Evolutionary conservation across 92 coral and sea anemone species (phyloP).

Genomic region (Parazoanthus atlanticus): DNA sequence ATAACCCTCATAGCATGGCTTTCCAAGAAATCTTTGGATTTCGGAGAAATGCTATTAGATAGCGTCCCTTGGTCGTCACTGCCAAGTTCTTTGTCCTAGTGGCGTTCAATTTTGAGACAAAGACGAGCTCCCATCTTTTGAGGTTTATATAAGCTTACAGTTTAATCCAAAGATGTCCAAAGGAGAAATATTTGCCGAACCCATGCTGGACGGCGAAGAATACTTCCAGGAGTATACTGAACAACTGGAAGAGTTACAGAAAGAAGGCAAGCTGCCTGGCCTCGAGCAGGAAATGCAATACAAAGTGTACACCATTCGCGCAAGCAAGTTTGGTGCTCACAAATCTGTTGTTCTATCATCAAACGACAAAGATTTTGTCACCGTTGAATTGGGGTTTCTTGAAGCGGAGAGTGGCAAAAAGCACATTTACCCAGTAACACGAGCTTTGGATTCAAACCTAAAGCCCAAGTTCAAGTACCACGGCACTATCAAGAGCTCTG

Average conservation of each 20-base stretch:
- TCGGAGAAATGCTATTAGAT: too few species aligned
- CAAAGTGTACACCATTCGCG: conserved; percentile 59
- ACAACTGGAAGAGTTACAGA: too few species aligned
- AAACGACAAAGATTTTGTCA: conserved; percentile 51
- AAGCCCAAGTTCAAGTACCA: conserved; percentile 47
- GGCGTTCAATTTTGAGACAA: too few species aligned
- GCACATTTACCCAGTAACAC: conserved; percentile 55
- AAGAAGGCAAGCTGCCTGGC: conserved; percentile 42
- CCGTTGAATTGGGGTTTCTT: conserved; percentile 62
- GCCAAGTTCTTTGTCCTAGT: too few species aligned
- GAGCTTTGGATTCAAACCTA: not conserved
- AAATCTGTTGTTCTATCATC: conserved; percentile 64
- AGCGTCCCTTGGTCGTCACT: too few species aligned
- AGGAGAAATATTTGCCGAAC: too few species aligned
- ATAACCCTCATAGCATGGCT: too few species aligned
- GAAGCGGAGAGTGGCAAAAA: conserved; percentile 22
- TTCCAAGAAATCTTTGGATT: too few species aligned
- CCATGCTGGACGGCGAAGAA: not conserved
- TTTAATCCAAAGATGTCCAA: too few species aligned
- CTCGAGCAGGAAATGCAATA: conserved; percentile 31
- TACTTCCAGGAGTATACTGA: not conserved
- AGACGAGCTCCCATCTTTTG: too few species aligned
- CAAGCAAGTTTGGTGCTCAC: conserved; percentile 56
- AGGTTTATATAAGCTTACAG: too few species aligned
- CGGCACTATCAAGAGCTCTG: conserved; percentile 44